phyloP scores from a whole-genome alignment of 2,888 invertebrate species.

The Drosophila glabriapex region DNA sequence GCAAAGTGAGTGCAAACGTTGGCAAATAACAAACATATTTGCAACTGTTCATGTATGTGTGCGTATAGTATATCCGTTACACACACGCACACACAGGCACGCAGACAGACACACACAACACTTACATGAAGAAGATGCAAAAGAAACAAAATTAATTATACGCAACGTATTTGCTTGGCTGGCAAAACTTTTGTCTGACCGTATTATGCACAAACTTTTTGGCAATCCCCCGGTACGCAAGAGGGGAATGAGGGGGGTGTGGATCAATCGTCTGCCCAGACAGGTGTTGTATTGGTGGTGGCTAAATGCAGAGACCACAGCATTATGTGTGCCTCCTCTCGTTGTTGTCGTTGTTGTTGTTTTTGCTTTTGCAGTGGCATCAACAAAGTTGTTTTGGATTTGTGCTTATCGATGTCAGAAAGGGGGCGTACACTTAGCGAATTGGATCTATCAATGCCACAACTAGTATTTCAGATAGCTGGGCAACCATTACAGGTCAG shows the following conservation, averaged over 20 bases:
- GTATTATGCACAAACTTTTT: slow-evolving; percentile 63
- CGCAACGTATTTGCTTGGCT: slow-evolving; percentile 40
- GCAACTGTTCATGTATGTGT: slow-evolving; percentile 13
- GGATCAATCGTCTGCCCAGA: not conserved
- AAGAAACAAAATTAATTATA: slow-evolving; percentile 64
- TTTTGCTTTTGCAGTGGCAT: slow-evolving; percentile 15
- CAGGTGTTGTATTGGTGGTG: slow-evolving; percentile 27
- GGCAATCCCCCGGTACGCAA: slow-evolving; percentile 3
- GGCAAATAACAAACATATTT: slow-evolving; percentile 28
- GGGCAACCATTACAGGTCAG: slow-evolving; percentile 11
- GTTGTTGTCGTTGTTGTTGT: slow-evolving; percentile 10
- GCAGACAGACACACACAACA: slow-evolving; percentile 1
- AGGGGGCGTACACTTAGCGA: not conserved
- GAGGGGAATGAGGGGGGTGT: too few species aligned
- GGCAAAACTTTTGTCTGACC: slow-evolving; percentile 55
- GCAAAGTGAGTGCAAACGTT: slow-evolving; percentile 33
- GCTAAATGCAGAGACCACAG: slow-evolving; percentile 3
- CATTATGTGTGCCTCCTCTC: slow-evolving; percentile 12
- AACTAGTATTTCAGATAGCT: not conserved
- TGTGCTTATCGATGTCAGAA: slow-evolving; percentile 20
- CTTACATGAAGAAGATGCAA: slow-evolving; percentile 8
- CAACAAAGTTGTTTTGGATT: slow-evolving; percentile 30
- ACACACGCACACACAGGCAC: not conserved
- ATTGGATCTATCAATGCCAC: not conserved
- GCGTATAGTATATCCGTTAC: slow-evolving; percentile 4